Evolutionary conservation across 2,113 vertebrate genomes (phyloP).

Genomic region (Gyps fulvus): DNA sequence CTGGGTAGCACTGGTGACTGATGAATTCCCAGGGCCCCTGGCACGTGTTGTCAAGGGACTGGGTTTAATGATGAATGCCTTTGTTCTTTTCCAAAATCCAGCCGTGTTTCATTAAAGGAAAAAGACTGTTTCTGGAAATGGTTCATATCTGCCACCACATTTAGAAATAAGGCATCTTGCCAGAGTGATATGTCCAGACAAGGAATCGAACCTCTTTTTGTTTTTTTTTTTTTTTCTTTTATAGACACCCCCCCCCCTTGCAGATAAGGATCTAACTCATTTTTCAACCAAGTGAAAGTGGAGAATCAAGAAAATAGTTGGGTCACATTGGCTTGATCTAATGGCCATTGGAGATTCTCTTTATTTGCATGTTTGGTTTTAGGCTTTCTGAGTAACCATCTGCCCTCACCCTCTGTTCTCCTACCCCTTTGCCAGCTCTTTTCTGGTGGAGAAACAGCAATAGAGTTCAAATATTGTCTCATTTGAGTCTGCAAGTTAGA

Average conservation of each 20-base stretch:
- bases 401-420: background rate
- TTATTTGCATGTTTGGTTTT: background rate
- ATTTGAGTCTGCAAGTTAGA: background rate
- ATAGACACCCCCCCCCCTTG: background rate
- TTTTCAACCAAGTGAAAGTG: background rate
- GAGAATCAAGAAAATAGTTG: background rate
- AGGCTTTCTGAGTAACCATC: background rate
- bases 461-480: background rate
- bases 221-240: background rate
- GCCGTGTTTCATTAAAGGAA: background rate
- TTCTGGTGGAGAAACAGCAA: background rate
- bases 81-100: slow-evolving; percentile 10
- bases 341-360: background rate
- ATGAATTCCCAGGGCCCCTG: background rate
- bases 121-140: background rate
- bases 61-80: background rate
- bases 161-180: background rate
- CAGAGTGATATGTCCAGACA: background rate
- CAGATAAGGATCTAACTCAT: background rate
- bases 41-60: background rate
- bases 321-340: background rate
- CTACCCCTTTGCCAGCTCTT: background rate
- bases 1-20: background rate
- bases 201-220: background rate
- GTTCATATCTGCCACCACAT: background rate